Evolutionary conservation across 2,113 vertebrate genomes (phyloP), one percentile per base, ranked within the genome.

Genomic region (Onychostruthus taczanowskii): DNA sequence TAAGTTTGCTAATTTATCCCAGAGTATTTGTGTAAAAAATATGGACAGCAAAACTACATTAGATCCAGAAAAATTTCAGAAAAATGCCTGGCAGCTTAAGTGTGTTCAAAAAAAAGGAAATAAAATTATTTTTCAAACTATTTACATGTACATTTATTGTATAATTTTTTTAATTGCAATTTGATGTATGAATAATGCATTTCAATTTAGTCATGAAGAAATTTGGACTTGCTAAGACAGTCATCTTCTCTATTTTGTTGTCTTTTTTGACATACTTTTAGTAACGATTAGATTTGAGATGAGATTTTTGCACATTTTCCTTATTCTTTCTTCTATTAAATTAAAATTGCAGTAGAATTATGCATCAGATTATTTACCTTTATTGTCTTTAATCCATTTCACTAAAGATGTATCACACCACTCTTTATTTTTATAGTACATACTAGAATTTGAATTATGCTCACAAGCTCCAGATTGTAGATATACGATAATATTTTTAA

Each of bases 401-500:
- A 50, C 13, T 47, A 49, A 83, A 70, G 7, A 33, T 1, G 0
- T 27, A 11, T 30, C 4, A 6, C 9, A 35, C 6, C 33, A 75
- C 6, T 3, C 23, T 46, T 80, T 76, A 20, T 64, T 79, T 75
- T 86, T 67, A 2, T 73, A 81, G 14, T 37, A 31, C 10, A 16
- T 33, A 20, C 8, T 43, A 62, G 10, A 64, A 4, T 31, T 70
- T 37, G 6, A 44, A 79, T 55, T 63, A 47, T 44, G 9, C 5
- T 47, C 4, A 56, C 3, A 3, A 75, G 1, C 24, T 72, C 15
- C 20, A 72, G 15, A 24, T 1, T 44, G 2, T 37, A 87, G 13
- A 30, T 18, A 4, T 28, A 5, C 13, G 14, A 16, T n/a, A 27
- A 68, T 20, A 0, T 35, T 56, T 74, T 52, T n/a, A 0, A 27